phyloP scores from a whole-genome alignment of 2,797 vertebrate species.

The Acipenser ruthenus region DNA sequence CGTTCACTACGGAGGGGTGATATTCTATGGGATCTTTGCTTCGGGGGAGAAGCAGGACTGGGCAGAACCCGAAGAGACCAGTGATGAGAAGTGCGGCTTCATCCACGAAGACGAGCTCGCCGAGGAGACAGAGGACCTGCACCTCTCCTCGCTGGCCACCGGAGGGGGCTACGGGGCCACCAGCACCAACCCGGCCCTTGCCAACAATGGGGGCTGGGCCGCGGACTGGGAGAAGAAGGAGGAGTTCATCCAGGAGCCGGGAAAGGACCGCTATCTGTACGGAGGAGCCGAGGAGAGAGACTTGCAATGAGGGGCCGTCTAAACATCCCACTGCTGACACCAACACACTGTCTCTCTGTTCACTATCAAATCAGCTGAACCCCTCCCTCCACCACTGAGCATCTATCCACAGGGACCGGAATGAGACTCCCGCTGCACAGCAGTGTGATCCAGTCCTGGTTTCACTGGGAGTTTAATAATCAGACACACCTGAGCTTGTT shows the following conservation, averaged over 20 bases:
- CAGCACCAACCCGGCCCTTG: slow-evolving; percentile 7
- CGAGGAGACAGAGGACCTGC: slow-evolving; percentile 39
- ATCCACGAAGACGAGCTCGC: slow-evolving; percentile 54
- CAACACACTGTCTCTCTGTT: no score
- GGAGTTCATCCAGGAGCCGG: slow-evolving; percentile 43
- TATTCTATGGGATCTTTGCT: slow-evolving; percentile 56
- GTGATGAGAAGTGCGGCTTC: slow-evolving; percentile 54
- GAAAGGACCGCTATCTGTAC: slow-evolving; percentile 41
- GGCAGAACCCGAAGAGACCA: slow-evolving; percentile 53
- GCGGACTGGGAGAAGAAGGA: slow-evolving; percentile 40
- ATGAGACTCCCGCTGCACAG: no score
- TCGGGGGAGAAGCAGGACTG: slow-evolving; percentile 55
- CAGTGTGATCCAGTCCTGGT: no score
- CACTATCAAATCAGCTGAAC: no score
- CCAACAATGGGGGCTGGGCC: slow-evolving; percentile 34
- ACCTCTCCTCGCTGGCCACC: slow-evolving; percentile 20
- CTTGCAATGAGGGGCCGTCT: slow-evolving; percentile 30
- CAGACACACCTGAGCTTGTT: no score
- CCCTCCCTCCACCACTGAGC: no score
- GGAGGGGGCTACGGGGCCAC: slow-evolving; percentile 18
- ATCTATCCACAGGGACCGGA: no score
- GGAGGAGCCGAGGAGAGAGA: slow-evolving; percentile 39
- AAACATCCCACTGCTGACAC: no score
- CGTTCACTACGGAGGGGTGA: slow-evolving; percentile 52
- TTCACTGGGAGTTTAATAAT: no score